Conservation (phyloP, 2,797 vertebrate genomes). For the Benthosema pterotum region DNA sequence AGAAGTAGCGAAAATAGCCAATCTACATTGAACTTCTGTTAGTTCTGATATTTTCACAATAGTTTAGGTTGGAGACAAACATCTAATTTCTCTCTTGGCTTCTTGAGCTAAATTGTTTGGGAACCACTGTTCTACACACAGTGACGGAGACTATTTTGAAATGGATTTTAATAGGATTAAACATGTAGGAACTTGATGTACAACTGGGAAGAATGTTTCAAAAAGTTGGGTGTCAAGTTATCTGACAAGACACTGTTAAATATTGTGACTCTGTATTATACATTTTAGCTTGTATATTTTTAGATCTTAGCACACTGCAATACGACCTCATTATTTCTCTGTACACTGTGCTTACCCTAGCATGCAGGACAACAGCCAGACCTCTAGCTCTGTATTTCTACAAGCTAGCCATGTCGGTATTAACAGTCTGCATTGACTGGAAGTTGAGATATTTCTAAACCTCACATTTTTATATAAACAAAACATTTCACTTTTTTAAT, state of each 20-base stretch:
- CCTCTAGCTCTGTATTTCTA: constrained; percentile 23
- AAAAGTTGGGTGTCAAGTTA: neutral
- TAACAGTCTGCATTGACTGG: constrained; percentile 44
- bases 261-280: constrained; percentile 18
- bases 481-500: constrained; percentile 13
- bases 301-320: constrained; percentile 19
- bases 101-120: too few relatives aligned
- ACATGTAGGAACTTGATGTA: neutral
- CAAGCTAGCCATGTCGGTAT: constrained; percentile 26
- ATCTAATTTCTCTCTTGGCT: too few relatives aligned
- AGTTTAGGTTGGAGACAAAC: too few relatives aligned
- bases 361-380: constrained; percentile 14
- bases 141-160: neutral
- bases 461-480: constrained; percentile 50
- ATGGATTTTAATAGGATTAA: neutral
- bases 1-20: too few relatives aligned
- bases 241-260: neutral
- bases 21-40: too few relatives aligned
- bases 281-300: constrained; percentile 19
- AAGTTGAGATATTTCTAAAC: constrained; percentile 49
- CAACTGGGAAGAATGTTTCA: too few relatives aligned
- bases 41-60: too few relatives aligned
- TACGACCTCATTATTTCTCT: constrained; percentile 5
- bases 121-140: too few relatives aligned
- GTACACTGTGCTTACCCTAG: constrained; percentile 7